Base-by-base conservation (phyloP, 2,797 vertebrate genomes). In the Clamator glandarius region DNA sequence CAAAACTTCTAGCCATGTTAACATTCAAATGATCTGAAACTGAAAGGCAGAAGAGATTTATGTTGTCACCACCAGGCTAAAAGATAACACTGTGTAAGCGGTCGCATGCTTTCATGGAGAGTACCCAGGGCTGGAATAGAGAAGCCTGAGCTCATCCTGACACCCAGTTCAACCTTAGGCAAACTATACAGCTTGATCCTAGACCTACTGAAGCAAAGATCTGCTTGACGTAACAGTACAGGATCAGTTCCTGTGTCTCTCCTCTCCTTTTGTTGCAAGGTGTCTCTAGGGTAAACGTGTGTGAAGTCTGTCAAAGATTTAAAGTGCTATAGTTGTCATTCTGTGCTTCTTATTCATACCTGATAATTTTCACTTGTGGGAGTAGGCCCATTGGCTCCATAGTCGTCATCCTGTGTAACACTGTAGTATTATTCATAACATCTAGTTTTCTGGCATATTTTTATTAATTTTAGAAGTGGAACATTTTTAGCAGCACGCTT, bases 401-500 rank as follows among this genome's bases (percentile, higher is more conserved):
- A 67, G 52, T 87, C 42, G 2, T 95, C 93, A 91, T 69, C 92
- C 91, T 87, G 96, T 92, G 89, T 95, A 95, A 83, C 62, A 58
- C 85, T 68, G 91, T 93, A 61, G 48, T 86, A 44, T 92, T 95
- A 94, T 85, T 96, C 91, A 90, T 89, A 96, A 91, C 48, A 79
- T 94, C 83, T 57, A 74, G 51, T 89, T 91, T 85, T 86, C 75
- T 94, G 84, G 70, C 89, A 67, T 81, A 84, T 78, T 96, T 89
- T 36, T 76, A 79, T 92, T 92, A 89, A 89, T 93, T 91, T 95
- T 93, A 91, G 83, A 74, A 96, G 46, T 25, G 31, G 73, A 80
- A 68, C 72, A 83, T 82, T 92, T 95, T 92, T 95, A 96, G 86
- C 80, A 87, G 78, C 81, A 67, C 4, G 33, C 50, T 95, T 93